Evolutionary conservation across 2,113 vertebrate genomes (phyloP), one percentile per base, ranked within the genome.

Genomic region (Ivindomyrus marchei): DNA sequence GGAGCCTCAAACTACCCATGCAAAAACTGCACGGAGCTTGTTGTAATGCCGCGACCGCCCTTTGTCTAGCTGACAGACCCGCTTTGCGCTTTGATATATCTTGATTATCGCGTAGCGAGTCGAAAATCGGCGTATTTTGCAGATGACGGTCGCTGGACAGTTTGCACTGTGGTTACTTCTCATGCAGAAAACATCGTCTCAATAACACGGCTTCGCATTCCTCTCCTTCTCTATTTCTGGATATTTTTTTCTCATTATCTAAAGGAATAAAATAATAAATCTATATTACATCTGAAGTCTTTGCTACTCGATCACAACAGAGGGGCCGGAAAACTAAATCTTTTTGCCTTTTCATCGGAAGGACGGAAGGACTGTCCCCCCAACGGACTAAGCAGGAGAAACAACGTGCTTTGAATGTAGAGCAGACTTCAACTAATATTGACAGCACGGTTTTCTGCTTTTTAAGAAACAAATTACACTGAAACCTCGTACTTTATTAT

Each of bases 331-430:
- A 87, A 92, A 90, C 89, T 9, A 90, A 50, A 86, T 84, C 27
- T 56, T 87, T 85, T 87, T 87, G 91, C 89, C 90, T 91, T 92
- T 90, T 91, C 87, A 88, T 88, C 90, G 88, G 42, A 27, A 89
- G 89, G 91, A 92, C 85, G 91, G 66, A 80, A 39, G 58, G 85
- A 84, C 74, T 52, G 91, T 91, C 91, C 92, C 93, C 9, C 92
- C 92, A 90, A 92, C 92, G 91, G 93, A 94, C 91, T 92, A 93
- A 88, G 88, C 93, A 93, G 45, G 93, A 91, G 90, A 91, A 95
- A 93, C 93, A 96, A 95, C 94, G 95, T 97, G 96, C 93, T 94
- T 93, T 96, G 97, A 96, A 97, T 97, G 93, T 96, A 95, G 95
- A 95, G 92, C 94, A 94, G 94, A 95, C 90, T 90, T 85, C 85